Percentiles rank a stretch among this genome's conserved stretches.
Conservation (phyloP, 2,797 vertebrate genomes). For the Nothura maculosa region DNA sequence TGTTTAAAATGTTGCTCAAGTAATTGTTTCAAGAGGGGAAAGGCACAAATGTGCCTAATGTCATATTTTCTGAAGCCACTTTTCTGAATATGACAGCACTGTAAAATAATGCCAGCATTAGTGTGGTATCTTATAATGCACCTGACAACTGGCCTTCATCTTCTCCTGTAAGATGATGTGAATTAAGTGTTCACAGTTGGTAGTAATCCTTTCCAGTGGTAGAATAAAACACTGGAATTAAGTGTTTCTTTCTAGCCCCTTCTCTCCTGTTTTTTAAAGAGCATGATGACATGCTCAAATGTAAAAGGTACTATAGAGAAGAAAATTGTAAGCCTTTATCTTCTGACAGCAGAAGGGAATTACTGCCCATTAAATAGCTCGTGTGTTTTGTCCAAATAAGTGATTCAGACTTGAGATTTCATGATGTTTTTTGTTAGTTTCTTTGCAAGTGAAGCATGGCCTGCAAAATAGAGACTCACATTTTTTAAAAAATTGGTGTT, state of each 20-base stretch:
- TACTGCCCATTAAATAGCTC: slow-evolving; percentile 73
- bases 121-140: not conserved
- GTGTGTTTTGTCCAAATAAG: slow-evolving; percentile 74
- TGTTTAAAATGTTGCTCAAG: not conserved
- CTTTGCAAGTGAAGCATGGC: slow-evolving; percentile 49
- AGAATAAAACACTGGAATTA: slow-evolving; percentile 33
- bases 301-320: slow-evolving; percentile 71
- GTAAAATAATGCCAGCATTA: slow-evolving; percentile 23
- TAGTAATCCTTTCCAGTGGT: slow-evolving; percentile 43
- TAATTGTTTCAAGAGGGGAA: not conserved
- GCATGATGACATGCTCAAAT: slow-evolving; percentile 70
- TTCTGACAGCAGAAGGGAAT: slow-evolving; percentile 77
- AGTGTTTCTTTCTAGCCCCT: slow-evolving; percentile 24
- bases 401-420: slow-evolving; percentile 71
- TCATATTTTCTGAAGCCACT: slow-evolving; percentile 3
- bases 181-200: slow-evolving; percentile 68
- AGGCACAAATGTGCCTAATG: slow-evolving; percentile 13
- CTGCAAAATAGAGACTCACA: slow-evolving; percentile 23
- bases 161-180: slow-evolving; percentile 19
- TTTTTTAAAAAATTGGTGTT: slow-evolving; percentile 45
- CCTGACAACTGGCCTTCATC: slow-evolving; percentile 54
- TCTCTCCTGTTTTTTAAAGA: slow-evolving; percentile 42
- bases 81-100: slow-evolving; percentile 17
- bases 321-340: slow-evolving; percentile 76
- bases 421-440: slow-evolving; percentile 67